A percentile compares a stretch with the other conserved stretches of the same genome.
Conservation (phyloP, 2,113 vertebrate genomes). For the Cinclus mexicanus region DNA sequence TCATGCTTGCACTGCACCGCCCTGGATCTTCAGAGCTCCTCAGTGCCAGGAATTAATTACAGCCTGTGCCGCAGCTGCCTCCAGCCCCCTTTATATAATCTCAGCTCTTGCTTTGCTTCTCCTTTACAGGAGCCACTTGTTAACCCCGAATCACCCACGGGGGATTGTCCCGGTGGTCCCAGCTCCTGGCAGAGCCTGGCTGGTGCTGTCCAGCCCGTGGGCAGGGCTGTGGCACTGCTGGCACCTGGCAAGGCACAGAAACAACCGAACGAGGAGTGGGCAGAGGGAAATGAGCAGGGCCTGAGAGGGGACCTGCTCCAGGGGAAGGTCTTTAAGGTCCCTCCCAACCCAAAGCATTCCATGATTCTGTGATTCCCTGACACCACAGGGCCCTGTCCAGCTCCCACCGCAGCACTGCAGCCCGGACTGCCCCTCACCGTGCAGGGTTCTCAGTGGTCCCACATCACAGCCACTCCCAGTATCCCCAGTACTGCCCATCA, state of each 20-base stretch:
- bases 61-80: conserved; percentile 5
- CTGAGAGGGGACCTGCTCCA: neutral
- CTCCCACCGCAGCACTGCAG: neutral
- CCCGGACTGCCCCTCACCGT: neutral
- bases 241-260: neutral
- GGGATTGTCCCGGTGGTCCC: neutral
- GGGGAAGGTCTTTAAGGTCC: neutral
- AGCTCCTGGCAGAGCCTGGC: fast-evolving
- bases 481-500: neutral
- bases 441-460: neutral
- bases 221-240: neutral
- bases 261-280: fast-evolving
- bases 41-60: neutral
- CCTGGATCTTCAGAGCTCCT: neutral
- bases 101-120: neutral
- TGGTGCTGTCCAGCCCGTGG: neutral
- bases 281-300: neutral
- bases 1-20: fast-evolving
- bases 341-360: neutral
- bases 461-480: neutral
- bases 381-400: fast-evolving
- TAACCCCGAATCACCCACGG: neutral
- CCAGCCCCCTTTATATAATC: conserved; percentile 14
- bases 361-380: neutral
- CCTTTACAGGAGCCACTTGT: neutral